Evolutionary conservation across 2,888 invertebrate species (phyloP).

Genomic region (Coenonympha arcania): DNA sequence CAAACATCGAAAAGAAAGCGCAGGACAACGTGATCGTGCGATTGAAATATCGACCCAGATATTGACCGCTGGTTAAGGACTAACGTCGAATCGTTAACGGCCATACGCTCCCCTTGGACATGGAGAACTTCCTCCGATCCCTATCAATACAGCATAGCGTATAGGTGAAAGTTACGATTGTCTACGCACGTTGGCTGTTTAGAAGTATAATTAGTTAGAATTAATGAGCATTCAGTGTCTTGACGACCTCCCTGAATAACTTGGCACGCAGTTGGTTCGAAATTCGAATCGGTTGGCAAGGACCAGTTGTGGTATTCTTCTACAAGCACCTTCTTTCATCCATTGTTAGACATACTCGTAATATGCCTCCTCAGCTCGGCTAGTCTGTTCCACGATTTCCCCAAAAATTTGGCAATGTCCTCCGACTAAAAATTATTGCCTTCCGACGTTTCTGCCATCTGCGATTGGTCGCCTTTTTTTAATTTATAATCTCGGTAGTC

Average conservation of each 20-base stretch:
- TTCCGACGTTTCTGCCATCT: no score
- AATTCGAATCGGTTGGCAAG: no score
- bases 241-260: not conserved
- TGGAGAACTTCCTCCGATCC: constrained; percentile 41
- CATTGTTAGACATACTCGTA: no score
- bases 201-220: constrained; percentile 1
- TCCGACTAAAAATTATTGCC: no score
- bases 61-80: constrained; percentile 51
- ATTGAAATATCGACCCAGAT: constrained; percentile 65
- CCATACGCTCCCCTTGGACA: constrained; percentile 50
- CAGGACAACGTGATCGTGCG: constrained; percentile 63
- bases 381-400: no score
- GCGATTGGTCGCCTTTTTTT: no score
- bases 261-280: no score
- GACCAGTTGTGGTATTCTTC: no score
- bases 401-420: no score
- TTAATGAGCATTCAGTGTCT: constrained; percentile 4
- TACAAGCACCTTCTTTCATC: no score
- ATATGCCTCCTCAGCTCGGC: no score
- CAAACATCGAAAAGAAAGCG: constrained; percentile 69
- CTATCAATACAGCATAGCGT: constrained; percentile 41
- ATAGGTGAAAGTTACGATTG: constrained; percentile 53
- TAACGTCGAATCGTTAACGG: constrained; percentile 61
- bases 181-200: not conserved
- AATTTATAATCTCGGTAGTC: no score